phyloP scores from a whole-genome alignment of 2,797 vertebrate genomes.

The Dendrocincla fuliginosa region DNA sequence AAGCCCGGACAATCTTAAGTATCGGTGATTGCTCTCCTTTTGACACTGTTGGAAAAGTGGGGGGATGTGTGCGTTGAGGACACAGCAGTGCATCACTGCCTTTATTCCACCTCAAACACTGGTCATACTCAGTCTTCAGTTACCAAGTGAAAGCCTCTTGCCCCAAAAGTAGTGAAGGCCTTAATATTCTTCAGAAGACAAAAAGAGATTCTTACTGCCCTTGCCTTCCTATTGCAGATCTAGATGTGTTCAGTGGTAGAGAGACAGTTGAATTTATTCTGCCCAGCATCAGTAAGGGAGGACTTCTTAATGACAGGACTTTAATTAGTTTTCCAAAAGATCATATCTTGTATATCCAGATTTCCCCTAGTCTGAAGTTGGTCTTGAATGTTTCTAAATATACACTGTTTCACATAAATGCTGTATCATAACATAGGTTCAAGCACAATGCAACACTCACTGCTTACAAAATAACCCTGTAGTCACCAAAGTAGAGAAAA shows the following conservation, averaged over 20 bases:
- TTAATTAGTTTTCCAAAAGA: background rate
- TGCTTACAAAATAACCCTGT: background rate
- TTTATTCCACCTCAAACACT: background rate
- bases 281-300: background rate
- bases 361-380: background rate
- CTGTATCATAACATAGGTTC: background rate
- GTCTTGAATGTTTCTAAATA: background rate
- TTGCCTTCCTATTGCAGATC: background rate
- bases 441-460: accelerated
- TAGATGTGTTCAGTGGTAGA: background rate
- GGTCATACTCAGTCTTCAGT: background rate
- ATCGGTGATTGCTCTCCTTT: background rate
- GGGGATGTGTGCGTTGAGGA: accelerated
- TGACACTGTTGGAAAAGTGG: background rate
- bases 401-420: background rate
- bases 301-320: background rate
- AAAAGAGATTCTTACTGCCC: background rate
- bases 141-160: background rate
- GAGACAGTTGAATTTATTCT: background rate
- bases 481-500: background rate
- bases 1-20: background rate
- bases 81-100: background rate
- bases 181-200: background rate
- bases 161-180: background rate
- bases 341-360: background rate